Conservation (phyloP, 2,888 invertebrate genomes). For the Clivina fossor region DNA sequence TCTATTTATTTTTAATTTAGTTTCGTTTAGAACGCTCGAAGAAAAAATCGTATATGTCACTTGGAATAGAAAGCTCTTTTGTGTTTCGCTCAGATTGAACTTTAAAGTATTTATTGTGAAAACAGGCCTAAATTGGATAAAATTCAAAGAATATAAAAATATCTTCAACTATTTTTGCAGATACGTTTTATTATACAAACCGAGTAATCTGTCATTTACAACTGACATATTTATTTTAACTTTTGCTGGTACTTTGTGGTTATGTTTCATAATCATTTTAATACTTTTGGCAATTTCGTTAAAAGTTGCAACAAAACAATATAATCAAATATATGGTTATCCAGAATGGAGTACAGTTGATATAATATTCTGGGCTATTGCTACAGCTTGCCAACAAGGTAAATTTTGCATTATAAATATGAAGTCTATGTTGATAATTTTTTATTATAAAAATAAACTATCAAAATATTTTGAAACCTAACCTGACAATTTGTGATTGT, state of each 20-base stretch:
- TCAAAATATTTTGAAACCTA: neutral
- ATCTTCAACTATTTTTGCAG: conserved; percentile 39
- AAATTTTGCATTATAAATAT: too few relatives aligned
- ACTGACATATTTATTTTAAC: conserved; percentile 49
- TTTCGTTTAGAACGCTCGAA: too few relatives aligned
- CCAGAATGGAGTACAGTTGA: conserved; percentile 46
- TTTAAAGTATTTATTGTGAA: too few relatives aligned
- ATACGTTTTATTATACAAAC: conserved; percentile 44
- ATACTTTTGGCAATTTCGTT: conserved; percentile 44
- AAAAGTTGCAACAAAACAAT: conserved; percentile 42
- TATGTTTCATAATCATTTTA: conserved; percentile 44
- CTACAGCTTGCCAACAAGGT: conserved; percentile 51
- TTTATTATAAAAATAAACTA: too few relatives aligned
- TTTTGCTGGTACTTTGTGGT: conserved; percentile 47
- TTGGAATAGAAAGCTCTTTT: too few relatives aligned
- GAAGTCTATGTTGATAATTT: too few relatives aligned
- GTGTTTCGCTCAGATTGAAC: too few relatives aligned
- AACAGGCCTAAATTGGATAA: too few relatives aligned
- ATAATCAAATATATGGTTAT: conserved; percentile 40
- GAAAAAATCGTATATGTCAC: too few relatives aligned
- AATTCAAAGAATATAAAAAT: neutral
- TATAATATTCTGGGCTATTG: conserved; percentile 48
- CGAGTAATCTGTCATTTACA: conserved; percentile 42
- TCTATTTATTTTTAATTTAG: too few relatives aligned
- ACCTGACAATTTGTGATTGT: too few relatives aligned